Evolutionary conservation across 2,797 vertebrate species (phyloP).

Genomic region (Amphiprion clarkii): DNA sequence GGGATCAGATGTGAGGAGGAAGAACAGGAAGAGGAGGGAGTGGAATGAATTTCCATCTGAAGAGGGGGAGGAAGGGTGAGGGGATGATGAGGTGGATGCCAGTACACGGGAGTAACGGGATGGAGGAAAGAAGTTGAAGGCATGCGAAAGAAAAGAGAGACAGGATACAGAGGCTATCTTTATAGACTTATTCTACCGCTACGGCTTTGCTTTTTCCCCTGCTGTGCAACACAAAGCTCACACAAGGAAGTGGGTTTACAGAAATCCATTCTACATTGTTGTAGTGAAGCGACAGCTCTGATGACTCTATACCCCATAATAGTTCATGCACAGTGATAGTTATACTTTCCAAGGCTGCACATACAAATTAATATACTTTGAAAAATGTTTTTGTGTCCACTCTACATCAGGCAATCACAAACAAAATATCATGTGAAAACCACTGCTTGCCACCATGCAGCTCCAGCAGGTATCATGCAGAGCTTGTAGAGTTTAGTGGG

Average conservation of each 20-base stretch:
- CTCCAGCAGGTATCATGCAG: conserved; percentile 28
- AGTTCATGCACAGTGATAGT: conserved; percentile 53
- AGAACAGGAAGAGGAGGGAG: conserved; percentile 77
- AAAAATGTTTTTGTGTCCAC: neutral
- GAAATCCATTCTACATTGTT: conserved; percentile 52
- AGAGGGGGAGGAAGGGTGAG: conserved; percentile 25
- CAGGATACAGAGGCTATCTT: conserved; percentile 83
- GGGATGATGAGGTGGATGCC: conserved; percentile 54
- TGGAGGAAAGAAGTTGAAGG: conserved; percentile 67
- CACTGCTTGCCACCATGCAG: conserved; percentile 43
- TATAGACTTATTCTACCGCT: conserved; percentile 65
- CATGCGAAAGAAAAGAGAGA: conserved; percentile 79
- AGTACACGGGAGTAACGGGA: conserved; percentile 53
- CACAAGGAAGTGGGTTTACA: conserved; percentile 41
- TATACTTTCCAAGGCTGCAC: conserved; percentile 22
- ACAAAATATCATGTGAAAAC: neutral
- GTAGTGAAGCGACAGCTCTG: conserved; percentile 28
- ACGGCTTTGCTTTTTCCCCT: conserved; percentile 35
- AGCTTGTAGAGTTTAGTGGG: conserved; percentile 10
- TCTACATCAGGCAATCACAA: neutral
- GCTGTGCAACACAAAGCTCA: conserved; percentile 68
- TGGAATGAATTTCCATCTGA: conserved; percentile 79
- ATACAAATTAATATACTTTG: neutral
- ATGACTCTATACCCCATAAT: conserved; percentile 40
- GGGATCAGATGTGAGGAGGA: conserved; percentile 76